phyloP scores from a whole-genome alignment of 1,140 invertebrate species.

The Drosophila pseudoananassae region DNA sequence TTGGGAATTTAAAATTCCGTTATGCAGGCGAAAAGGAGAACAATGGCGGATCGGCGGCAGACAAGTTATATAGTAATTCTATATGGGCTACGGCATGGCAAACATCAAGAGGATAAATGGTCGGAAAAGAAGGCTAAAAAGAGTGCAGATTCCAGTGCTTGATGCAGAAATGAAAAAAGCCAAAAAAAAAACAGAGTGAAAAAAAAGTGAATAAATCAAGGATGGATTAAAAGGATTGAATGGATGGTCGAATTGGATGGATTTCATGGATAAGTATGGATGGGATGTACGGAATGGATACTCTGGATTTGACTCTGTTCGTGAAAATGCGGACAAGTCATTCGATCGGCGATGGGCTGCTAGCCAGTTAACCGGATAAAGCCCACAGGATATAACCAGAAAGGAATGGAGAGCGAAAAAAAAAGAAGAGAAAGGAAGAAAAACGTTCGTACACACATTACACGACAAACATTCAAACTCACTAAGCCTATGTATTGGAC shows the following conservation, averaged over 20 bases:
- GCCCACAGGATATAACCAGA: background rate
- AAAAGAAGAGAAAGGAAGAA: background rate
- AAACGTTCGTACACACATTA: conserved; percentile 56
- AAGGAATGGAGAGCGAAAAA: background rate
- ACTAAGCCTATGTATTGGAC: conserved; percentile 89
- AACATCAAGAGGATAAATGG: conserved; percentile 32
- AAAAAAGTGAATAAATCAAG: background rate
- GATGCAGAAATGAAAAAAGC: background rate
- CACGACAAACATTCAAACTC: conserved; percentile 84
- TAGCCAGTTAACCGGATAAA: background rate
- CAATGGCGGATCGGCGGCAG: conserved; percentile 18
- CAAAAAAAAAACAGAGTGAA: background rate
- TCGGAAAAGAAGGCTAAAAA: background rate
- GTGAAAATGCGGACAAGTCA: conserved; percentile 11
- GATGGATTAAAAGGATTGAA: background rate
- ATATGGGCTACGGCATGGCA: conserved; percentile 41
- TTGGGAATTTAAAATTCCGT: conserved; percentile 24
- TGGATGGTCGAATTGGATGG: background rate
- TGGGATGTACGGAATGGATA: conserved; percentile 1
- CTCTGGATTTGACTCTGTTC: conserved; percentile 9
- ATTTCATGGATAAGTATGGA: background rate
- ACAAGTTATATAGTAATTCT: conserved; percentile 21
- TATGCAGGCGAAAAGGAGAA: conserved; percentile 27
- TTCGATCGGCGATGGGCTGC: conserved; percentile 28
- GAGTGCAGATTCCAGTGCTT: conserved; percentile 1